Conservation (phyloP, 2,888 invertebrate genomes). For the Ischnus inquisitorius region DNA sequence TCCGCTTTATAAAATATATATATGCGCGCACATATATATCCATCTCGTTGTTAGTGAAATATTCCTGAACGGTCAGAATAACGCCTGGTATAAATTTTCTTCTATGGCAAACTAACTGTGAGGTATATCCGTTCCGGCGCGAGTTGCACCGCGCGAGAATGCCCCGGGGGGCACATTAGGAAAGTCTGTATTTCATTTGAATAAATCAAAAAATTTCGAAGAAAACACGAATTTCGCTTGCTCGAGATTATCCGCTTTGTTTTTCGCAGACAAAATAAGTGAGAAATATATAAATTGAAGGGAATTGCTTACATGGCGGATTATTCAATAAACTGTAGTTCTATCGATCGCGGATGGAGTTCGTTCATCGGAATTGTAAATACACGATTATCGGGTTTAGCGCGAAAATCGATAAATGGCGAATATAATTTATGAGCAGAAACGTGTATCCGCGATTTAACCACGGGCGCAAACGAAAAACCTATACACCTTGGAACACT, state of each 20-base stretch:
- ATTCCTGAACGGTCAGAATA: conserved; percentile 32
- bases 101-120: not conserved
- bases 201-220: not conserved
- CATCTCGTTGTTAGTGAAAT: conserved; percentile 58
- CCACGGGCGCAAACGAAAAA: not conserved
- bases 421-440: not conserved
- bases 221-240: conserved; percentile 1
- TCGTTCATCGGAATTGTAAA: not conserved
- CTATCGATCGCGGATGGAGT: not conserved
- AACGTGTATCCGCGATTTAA: not conserved
- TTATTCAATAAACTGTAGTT: not conserved
- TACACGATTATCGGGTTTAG: not conserved
- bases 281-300: not conserved
- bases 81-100: conserved; percentile 42
- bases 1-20: conserved; percentile 56
- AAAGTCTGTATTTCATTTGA: conserved; percentile 16
- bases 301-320: not conserved
- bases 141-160: conserved; percentile 8
- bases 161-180: not conserved
- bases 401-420: not conserved
- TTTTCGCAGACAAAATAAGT: not conserved
- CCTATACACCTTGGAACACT: not conserved
- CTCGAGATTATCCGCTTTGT: not conserved
- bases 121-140: not conserved
- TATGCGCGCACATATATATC: conserved; percentile 2